phyloP scores from a whole-genome alignment of 2,113 vertebrate species.

The Forbesichthys papilliferus region DNA sequence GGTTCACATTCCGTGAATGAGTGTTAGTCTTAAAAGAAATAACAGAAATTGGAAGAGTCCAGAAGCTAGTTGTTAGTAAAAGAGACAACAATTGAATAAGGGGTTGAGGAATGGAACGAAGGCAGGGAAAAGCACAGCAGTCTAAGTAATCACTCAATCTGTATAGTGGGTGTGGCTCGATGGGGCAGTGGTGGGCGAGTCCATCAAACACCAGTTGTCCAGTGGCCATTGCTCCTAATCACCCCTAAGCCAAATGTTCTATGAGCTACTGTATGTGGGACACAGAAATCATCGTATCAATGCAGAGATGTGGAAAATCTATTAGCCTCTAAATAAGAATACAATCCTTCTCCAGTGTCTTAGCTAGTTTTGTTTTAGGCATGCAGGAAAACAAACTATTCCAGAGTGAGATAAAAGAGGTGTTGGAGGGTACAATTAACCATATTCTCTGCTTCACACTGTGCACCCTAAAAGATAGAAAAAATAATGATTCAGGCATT shows the following conservation, averaged over 20 bases:
- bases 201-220: constrained; percentile 19
- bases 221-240: constrained; percentile 43
- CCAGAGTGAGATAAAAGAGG: neutral
- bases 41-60: constrained; percentile 72
- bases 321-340: neutral
- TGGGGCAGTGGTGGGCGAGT: neutral
- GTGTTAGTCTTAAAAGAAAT: constrained; percentile 84
- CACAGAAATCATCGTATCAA: too few relatives aligned
- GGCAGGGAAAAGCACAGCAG: constrained; percentile 64
- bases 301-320: too few relatives aligned
- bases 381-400: neutral
- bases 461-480: constrained; percentile 57
- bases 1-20: constrained; percentile 87
- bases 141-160: constrained; percentile 73
- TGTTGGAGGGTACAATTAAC: too few relatives aligned
- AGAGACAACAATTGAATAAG: constrained; percentile 81
- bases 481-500: constrained; percentile 7
- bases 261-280: constrained; percentile 8
- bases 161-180: constrained; percentile 38
- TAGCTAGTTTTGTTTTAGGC: neutral
- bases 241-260: constrained; percentile 8
- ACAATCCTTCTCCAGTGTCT: constrained; percentile 2
- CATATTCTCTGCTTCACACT: too few relatives aligned
- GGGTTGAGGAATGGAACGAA: constrained; percentile 55
- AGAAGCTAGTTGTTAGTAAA: constrained; percentile 86